Percentiles rank a stretch among this genome's conserved stretches.
These are phyloP conservation scores for Bombus breviceps DNA, from an alignment of 1,140 invertebrate species.

Conservation along the genomic window DNA sequence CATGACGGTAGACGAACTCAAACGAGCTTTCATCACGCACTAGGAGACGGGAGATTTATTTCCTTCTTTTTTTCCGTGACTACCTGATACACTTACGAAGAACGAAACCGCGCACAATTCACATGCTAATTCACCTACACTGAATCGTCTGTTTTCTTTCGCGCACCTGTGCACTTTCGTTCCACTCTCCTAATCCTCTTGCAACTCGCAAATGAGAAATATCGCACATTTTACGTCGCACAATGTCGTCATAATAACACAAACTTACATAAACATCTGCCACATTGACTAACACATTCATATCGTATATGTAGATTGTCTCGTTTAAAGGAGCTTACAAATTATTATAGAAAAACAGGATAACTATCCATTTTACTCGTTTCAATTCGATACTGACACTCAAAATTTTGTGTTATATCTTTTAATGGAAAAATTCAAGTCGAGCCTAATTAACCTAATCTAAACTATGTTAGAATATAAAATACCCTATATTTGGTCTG, in stretches of 20 bases:
- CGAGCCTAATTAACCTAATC: no score
- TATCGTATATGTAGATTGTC: neutral
- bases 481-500: no score
- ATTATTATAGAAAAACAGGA: neutral
- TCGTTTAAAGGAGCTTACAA: neutral
- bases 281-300: neutral
- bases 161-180: conserved; percentile 45
- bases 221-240: neutral
- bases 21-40: conserved; percentile 41
- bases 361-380: neutral
- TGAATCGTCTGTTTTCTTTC: conserved; percentile 31
- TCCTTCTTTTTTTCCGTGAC: neutral
- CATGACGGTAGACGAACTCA: conserved; percentile 15
- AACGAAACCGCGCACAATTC: conserved; percentile 41
- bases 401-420: no score
- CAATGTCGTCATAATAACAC: conserved; percentile 20
- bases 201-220: conserved; percentile 30
- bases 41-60: conserved; percentile 8
- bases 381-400: neutral
- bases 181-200: conserved; percentile 58
- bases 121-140: conserved; percentile 57
- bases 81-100: conserved; percentile 21
- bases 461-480: no score
- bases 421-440: no score
- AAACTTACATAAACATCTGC: neutral